Conservation (phyloP, 37 sponge, comb jelly and placozoan species). For the Theonella swinhoei region DNA sequence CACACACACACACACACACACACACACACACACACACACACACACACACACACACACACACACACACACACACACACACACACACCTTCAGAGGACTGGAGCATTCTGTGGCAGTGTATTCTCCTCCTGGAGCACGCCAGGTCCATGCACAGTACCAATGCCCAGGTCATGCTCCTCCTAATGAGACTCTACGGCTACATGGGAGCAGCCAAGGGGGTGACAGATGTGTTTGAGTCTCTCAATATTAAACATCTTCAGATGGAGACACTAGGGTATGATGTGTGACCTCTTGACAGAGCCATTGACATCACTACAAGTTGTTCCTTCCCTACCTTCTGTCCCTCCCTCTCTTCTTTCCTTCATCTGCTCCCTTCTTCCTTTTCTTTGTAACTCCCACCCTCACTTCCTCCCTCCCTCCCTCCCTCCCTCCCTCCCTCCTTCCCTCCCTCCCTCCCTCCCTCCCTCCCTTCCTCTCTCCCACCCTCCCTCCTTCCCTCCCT, state of each 20-base stretch:
- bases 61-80: conserved; percentile 31
- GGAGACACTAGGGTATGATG: conserved; percentile 69
- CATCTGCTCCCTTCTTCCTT: too few species aligned
- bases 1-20: too few species aligned
- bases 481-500: not conserved
- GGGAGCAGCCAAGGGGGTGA: conserved; percentile 73
- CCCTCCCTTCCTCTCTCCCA: conserved; percentile 9
- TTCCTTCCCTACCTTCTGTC: not conserved
- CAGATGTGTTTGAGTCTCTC: conserved; percentile 71
- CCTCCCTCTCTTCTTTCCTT: conserved; percentile 4
- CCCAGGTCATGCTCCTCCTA: conserved; percentile 58
- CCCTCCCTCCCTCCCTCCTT: not conserved
- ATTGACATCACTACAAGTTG: too few species aligned
- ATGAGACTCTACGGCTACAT: conserved; percentile 59
- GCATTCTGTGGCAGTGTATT: conserved; percentile 48
- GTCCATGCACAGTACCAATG: conserved; percentile 26
- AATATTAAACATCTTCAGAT: conserved; percentile 72
- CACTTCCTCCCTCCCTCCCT: too few species aligned
- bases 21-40: too few species aligned
- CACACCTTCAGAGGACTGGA: conserved; percentile 18
- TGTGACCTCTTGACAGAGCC: too few species aligned
- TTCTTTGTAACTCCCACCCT: not conserved
- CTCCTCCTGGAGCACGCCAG: conserved; percentile 51
- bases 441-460: conserved; percentile 5
- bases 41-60: conserved; percentile 30